A percentile compares a stretch with the other conserved stretches of the same genome.
Conservation (phyloP, 2,113 vertebrate genomes). For the Electrona antarctica region DNA sequence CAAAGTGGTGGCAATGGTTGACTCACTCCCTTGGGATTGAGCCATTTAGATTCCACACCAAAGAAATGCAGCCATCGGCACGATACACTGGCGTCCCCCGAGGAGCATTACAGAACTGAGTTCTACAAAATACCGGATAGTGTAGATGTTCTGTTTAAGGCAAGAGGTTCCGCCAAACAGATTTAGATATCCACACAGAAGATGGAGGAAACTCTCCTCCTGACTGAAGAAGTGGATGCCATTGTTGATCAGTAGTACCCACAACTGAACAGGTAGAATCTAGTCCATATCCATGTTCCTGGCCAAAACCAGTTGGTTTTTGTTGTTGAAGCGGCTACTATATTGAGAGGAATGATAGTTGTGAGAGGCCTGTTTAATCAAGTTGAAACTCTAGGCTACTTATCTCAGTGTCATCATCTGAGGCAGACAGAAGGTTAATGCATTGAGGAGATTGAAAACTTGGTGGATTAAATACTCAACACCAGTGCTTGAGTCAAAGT, state of each 20-base stretch:
- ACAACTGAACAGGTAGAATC: slow-evolving; percentile 19
- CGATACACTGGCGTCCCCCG: slow-evolving; percentile 17
- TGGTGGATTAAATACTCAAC: background rate
- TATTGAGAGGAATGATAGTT: slow-evolving; percentile 22
- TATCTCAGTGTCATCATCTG: slow-evolving; percentile 22
- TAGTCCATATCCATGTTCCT: slow-evolving; percentile 16
- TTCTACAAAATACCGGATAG: slow-evolving; percentile 25
- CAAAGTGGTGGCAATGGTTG: slow-evolving; percentile 23
- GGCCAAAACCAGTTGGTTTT: slow-evolving; percentile 10
- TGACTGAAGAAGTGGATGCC: slow-evolving; percentile 20
- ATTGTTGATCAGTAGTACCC: slow-evolving; percentile 26
- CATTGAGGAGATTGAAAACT: slow-evolving; percentile 14
- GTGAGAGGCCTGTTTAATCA: slow-evolving; percentile 25
- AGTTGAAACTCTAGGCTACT: slow-evolving; percentile 28
- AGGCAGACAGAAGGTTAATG: slow-evolving; percentile 14
- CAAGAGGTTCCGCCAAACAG: slow-evolving; percentile 28
- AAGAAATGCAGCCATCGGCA: slow-evolving; percentile 18
- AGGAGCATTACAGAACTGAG: slow-evolving; percentile 38
- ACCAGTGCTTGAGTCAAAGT: too few species aligned
- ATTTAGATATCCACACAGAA: slow-evolving; percentile 20
- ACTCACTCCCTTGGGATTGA: slow-evolving; percentile 28
- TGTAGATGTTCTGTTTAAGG: slow-evolving; percentile 28
- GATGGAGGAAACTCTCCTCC: slow-evolving; percentile 21
- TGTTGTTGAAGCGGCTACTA: slow-evolving; percentile 8
- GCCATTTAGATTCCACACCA: slow-evolving; percentile 31